Base-by-base conservation (phyloP, 2,888 invertebrate species). In the Standfussiana lucernea region DNA sequence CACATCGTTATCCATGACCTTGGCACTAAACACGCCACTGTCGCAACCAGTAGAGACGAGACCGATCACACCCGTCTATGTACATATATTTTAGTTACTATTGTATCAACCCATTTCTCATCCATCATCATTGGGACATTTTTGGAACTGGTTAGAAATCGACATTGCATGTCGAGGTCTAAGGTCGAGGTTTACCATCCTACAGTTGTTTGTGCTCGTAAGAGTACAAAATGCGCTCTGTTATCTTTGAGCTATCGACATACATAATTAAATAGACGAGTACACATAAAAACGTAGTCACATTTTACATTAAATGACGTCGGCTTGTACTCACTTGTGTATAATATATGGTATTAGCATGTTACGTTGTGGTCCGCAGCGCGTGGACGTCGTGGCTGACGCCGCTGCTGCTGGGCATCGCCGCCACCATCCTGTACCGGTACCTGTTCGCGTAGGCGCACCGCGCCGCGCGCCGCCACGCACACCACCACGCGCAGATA, bases 361-460 rank as follows among this genome's bases (percentile, higher is more conserved):
- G 77, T 88, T 78, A 80, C 85, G 82, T 87, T 86, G 59, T 77
- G n/a, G 61, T 88, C 56, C 84, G 71, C 94, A 96, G 96, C 88
- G 89, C 94, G 80, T 95, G 95, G 93, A 97, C 97, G 91, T 97
- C 98, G 62, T 98, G 98, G 98, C 93, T 98, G 90, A 90, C 98
- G 91, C 98, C 98, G 87, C 95, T 98, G 90, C 93, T 97, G 89
- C 96, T 98, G 90, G 98, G 98, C 82, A 90, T 98, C 84, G 94
- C 97, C 75, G 98, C 98, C 88, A 98, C 98, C 82, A 89, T 98
- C 86, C 94, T 98, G 88, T 98, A 98, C 95, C 97, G 98, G 92
- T 97, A 97, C 93, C 97, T 97, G 93, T 97, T 98, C 95, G 95
- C 96, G 93, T 95, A 97, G 96, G 88, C 10, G 83, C 79, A 53